phyloP scores from a whole-genome alignment of 37 sponge, comb jelly and placozoan genomes.

The Crambe crambe region DNA sequence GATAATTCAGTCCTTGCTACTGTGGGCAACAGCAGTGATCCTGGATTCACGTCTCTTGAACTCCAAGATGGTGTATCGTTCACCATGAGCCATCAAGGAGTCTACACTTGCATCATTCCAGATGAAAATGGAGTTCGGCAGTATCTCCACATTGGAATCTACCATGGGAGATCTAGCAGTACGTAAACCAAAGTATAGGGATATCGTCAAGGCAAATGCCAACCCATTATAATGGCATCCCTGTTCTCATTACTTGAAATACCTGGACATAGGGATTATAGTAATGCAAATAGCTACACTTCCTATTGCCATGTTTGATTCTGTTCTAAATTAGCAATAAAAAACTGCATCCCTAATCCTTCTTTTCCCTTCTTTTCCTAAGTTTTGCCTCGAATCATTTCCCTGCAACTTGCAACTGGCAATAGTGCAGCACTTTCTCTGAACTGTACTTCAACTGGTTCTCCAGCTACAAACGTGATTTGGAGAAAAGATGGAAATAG shows the following conservation, averaged over 20 bases:
- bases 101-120: slow-evolving; percentile 15
- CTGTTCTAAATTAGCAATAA: no score
- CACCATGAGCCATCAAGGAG: background rate
- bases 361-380: background rate
- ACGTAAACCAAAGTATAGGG: background rate
- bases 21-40: background rate
- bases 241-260: no score
- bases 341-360: no score
- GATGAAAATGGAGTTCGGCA: slow-evolving; percentile 14
- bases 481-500: slow-evolving; percentile 5
- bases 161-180: background rate
- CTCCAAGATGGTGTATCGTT: slow-evolving; percentile 1
- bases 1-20: background rate
- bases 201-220: no score
- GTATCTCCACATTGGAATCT: slow-evolving; percentile 10
- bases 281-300: no score
- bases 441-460: slow-evolving; percentile 28
- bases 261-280: no score
- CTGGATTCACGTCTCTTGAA: slow-evolving; percentile 1
- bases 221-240: no score
- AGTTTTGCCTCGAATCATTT: slow-evolving; percentile 5
- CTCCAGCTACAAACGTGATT: slow-evolving; percentile 13
- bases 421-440: background rate
- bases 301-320: no score
- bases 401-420: slow-evolving; percentile 1